Evolutionary conservation across 2,113 vertebrate genomes (phyloP), one percentile per base, ranked within the genome.

Genomic region (Xyliphius kryptos): DNA sequence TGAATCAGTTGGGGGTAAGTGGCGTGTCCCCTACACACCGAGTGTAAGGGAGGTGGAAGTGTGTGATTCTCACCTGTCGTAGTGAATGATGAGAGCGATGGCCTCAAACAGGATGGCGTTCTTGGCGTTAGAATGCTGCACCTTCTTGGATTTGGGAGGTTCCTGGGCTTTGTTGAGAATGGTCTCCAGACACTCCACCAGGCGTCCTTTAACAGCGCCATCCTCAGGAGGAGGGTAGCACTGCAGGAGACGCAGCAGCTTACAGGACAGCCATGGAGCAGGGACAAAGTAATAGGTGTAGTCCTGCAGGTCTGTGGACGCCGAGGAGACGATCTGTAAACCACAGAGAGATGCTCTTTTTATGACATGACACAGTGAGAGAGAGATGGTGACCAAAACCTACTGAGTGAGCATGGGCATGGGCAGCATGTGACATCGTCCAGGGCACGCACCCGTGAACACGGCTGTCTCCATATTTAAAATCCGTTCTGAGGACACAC

Each of bases 241-340:
- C 77, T 94, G 91, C 63, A 94, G 80, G 69, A 95, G 76, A 16
- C 92, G 83, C 68, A 94, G 80, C 26, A 94, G 81, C 70, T 94
- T 94, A 72, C 92, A 93, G 0, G 93, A 94, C 7, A 94, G 88
- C 92, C 92, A 94, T 0, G 92, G 92, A 0, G 92, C 93, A 0
- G 93, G 93, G n/a, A 95, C 92, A 9, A 94, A 95, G 78, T 94
- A 95, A 75, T 94, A 94, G 2, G 93, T 94, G 71, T 94, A 95
- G 68, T 92, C 90, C 80, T 94, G 92, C 26, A 94, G 87, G 74
- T 94, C 92, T 0, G 92, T 94, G 78, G 92, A 95, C 47, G 92
- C 92, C 0, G 92, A 95, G 1, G 92, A 94, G 43, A 95, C 92
- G 1, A 94, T 95, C 92, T 95, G 73, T 22, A 21, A 21, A 6